These are phyloP conservation scores for Ditylenchus dipsaci DNA, from an alignment of 1,140 invertebrate genomes.

Conservation along the genomic window DNA sequence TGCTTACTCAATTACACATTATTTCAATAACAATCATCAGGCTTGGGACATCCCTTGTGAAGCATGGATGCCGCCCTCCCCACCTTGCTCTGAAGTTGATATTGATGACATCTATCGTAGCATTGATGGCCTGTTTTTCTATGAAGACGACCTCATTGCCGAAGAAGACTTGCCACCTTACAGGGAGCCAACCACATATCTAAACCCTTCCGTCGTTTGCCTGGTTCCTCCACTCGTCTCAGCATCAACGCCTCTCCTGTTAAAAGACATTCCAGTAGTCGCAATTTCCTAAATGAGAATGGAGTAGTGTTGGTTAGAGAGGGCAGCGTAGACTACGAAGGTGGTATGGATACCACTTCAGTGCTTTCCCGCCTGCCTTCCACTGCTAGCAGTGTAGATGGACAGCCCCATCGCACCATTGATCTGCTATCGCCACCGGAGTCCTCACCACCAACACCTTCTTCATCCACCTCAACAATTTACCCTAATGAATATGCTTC, in stretches of 20 bases:
- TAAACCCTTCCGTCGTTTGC: constrained; percentile 9
- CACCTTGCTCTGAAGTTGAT: constrained; percentile 12
- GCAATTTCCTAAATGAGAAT: constrained; percentile 9
- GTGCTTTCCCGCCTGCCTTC: background rate
- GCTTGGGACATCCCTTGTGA: background rate
- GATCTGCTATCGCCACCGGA: constrained; percentile 10
- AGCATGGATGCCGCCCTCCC: constrained; percentile 30
- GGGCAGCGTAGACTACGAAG: background rate
- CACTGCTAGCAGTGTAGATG: background rate
- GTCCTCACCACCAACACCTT: constrained; percentile 8
- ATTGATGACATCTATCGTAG: constrained; percentile 11
- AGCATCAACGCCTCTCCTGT: background rate
- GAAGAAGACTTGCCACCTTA: constrained; percentile 13
- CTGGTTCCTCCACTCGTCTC: constrained; percentile 2
- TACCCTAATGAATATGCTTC: background rate
- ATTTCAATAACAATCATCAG: background rate
- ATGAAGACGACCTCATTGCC: constrained; percentile 7
- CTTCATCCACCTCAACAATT: background rate
- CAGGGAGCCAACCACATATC: background rate
- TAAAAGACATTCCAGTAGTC: constrained; percentile 8
- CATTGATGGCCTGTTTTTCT: constrained; percentile 13
- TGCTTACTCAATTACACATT: background rate
- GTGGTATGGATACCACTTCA: background rate
- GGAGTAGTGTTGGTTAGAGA: background rate
- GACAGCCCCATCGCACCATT: background rate